Evolutionary conservation across 2,888 invertebrate genomes (phyloP), one percentile per base, ranked within the genome.

Genomic region (Idaea biselata): DNA sequence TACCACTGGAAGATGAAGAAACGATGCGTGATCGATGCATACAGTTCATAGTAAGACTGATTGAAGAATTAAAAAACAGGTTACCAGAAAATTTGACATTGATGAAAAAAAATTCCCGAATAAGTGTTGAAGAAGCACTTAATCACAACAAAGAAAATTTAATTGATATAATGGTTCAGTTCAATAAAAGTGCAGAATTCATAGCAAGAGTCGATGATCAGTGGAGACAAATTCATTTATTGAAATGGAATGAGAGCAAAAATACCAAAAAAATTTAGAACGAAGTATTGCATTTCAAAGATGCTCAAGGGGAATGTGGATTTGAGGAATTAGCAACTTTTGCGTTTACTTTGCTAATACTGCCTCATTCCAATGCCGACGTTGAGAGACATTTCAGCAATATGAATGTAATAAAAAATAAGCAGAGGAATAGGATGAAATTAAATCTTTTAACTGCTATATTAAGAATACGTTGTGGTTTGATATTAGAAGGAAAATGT

Each of bases 321-420:
- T 64, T 64, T 59, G n/a, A 64, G 6, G 62, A 64, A 54, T 62
- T 67, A 59, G 67, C 59, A 16, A 62, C 64, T 56, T 67, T 63
- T 65, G 62, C 65, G 17, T 58, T 63, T 18, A 33, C 63, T 59
- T 18, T 66, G 7, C 58, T 67, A 65, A 56, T 67, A 58, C 18
- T 67, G 55, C 63, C 63, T n/a, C 65, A 69, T 58, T 66, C 64
- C 59, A 64, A 66, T n/a, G 64, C 62, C 44, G 64, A 66, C 2
- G 62, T 66, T 55, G 66, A 66, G 58, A 58, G 63, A 60, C 58
- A 63, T 18, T 63, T 63, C 62, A 66, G 53, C 53, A 53, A n/a
- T 53, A 53, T 53, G 53, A 53, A 53, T 53, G n/a, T 53, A 53
- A 55, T 53, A 53, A 53, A 58, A 25, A 58, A 4, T 11, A 58